A percentile compares a stretch with the other conserved stretches of the same genome.
Evolutionary conservation across 2,113 vertebrate genomes (phyloP).

Genomic region (Barbus barbus): DNA sequence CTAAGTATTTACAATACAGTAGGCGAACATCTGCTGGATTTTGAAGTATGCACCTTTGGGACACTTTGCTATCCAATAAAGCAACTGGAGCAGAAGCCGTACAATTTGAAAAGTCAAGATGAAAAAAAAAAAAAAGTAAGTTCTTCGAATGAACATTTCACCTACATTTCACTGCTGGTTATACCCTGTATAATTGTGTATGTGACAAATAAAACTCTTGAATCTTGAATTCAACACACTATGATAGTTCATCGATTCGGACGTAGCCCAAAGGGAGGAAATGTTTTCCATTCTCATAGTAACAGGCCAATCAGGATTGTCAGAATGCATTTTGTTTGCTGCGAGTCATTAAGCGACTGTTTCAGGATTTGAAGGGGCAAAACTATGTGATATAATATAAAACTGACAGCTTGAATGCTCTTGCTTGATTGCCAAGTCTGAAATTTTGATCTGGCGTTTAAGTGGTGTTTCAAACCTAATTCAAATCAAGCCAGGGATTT

Average conservation of each 20-base stretch:
- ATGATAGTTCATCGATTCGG: neutral
- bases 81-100: neutral
- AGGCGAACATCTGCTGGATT: neutral
- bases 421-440: neutral
- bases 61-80: neutral
- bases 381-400: neutral
- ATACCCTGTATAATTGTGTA: too few relatives aligned
- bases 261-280: neutral
- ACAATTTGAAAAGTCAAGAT: too few relatives aligned
- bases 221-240: too few relatives aligned
- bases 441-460: neutral
- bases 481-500: neutral
- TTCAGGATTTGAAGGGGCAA: neutral
- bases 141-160: too few relatives aligned
- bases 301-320: neutral
- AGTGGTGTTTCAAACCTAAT: neutral
- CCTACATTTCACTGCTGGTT: too few relatives aligned
- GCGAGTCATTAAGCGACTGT: neutral
- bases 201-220: too few relatives aligned
- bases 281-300: neutral
- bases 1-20: conserved; percentile 1
- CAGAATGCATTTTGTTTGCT: neutral
- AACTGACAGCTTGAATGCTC: neutral
- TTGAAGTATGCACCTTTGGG: neutral
- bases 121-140: too few relatives aligned